A percentile compares a stretch with the other conserved stretches of the same genome.
phyloP scores from a whole-genome alignment of 2,888 invertebrate species.

The Lepidochrysops patricia region DNA sequence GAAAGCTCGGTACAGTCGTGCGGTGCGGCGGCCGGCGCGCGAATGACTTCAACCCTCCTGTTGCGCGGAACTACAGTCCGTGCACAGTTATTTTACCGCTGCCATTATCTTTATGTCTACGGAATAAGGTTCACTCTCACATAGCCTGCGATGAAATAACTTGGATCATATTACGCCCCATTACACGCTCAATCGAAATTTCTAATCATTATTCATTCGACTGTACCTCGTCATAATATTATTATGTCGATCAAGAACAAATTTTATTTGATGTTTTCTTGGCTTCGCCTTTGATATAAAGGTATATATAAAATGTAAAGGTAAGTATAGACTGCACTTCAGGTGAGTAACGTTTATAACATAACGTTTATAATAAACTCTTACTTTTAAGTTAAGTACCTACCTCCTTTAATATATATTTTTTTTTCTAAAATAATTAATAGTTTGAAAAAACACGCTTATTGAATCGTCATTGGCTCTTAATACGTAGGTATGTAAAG shows the following conservation, averaged over 20 bases:
- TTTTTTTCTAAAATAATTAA: too few relatives aligned
- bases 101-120: neutral
- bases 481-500: too few relatives aligned
- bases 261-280: neutral
- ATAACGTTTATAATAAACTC: too few relatives aligned
- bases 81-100: neutral
- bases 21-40: slow-evolving; percentile 19
- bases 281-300: neutral
- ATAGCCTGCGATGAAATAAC: too few relatives aligned
- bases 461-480: too few relatives aligned
- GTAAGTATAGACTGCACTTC: too few relatives aligned
- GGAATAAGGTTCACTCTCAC: neutral
- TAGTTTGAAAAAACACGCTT: too few relatives aligned
- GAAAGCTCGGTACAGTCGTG: slow-evolving; percentile 14
- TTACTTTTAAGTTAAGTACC: too few relatives aligned
- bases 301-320: too few relatives aligned
- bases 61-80: slow-evolving; percentile 27
- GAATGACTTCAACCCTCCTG: slow-evolving; percentile 39
- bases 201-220: slow-evolving; percentile 11
- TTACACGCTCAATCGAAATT: slow-evolving; percentile 13
- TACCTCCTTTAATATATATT: too few relatives aligned
- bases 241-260: neutral
- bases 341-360: too few relatives aligned
- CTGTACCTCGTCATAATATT: neutral
- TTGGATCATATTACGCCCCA: slow-evolving; percentile 30